phyloP scores from a whole-genome alignment of 1,140 invertebrate genomes.

The Zaprionus africanus region DNA sequence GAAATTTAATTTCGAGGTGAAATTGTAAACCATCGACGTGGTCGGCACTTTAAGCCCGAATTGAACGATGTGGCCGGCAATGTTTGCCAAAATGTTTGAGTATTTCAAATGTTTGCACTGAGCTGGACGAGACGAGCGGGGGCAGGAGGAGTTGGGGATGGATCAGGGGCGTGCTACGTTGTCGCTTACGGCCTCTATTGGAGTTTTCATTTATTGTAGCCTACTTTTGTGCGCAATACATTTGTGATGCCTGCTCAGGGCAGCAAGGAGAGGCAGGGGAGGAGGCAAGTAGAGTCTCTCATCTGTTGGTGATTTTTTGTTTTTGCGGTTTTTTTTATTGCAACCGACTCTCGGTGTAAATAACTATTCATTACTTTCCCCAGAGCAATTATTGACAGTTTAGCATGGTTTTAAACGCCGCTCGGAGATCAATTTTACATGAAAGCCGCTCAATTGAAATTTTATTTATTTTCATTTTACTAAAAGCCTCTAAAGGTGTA shows the following conservation, averaged over 20 bases:
- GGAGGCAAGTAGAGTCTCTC: too few species aligned
- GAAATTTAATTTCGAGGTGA: slow-evolving; percentile 75
- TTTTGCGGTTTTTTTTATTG: not conserved
- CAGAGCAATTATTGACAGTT: not conserved
- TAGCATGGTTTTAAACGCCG: not conserved
- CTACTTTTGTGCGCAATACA: slow-evolving; percentile 2
- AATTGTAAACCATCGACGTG: slow-evolving; percentile 58
- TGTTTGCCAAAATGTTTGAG: slow-evolving; percentile 30
- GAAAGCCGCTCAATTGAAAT: not conserved
- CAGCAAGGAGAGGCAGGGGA: not conserved
- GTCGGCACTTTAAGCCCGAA: slow-evolving; percentile 59
- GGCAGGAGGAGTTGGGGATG: not conserved
- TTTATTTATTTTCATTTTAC: not conserved
- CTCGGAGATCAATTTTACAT: slow-evolving; percentile 4
- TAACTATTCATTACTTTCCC: slow-evolving; percentile 4
- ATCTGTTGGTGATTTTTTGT: not conserved
- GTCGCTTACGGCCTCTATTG: not conserved
- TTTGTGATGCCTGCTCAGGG: not conserved
- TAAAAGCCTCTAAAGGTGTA: not conserved
- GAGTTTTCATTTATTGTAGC: slow-evolving; percentile 47
- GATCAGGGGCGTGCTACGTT: not conserved
- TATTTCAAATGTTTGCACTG: slow-evolving; percentile 36
- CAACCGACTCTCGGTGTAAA: not conserved
- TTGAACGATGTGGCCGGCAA: slow-evolving; percentile 25
- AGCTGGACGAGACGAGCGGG: not conserved